Base-by-base conservation (phyloP, 2,113 vertebrate genomes). In the Grus americana region DNA sequence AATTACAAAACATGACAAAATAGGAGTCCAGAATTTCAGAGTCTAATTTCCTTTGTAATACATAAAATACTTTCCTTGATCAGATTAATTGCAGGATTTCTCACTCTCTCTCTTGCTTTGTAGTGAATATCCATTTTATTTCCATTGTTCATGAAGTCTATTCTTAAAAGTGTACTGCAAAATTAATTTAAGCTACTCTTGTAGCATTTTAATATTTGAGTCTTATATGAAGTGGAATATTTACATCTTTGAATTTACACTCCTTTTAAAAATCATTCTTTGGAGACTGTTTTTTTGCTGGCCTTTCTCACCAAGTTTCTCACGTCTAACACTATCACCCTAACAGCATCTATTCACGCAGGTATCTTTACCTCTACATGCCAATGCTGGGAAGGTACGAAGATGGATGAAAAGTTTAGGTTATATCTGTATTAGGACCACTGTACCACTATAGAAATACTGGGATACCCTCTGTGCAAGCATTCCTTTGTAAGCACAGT, bases 401-500 rank as follows among this genome's bases (percentile, higher is more conserved):
- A 5, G n/a, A 29, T 15, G 17, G 61, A 4, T 65, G n/a, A n/a
- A 23, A 42, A 34, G 13, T 47, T 24, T 9, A 38, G 62, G 59
- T 24, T 72, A 0, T 34, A 0, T 14, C 34, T 54, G 18, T 55
- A 1, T 3, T 46, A 46, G n/a, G 34, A 61, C 32, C 74, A 14
- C 46, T 34, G 44, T 12, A 30, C 19, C 58, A 12, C 46, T 86
- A 1, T 0, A 44, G 83, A 67, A 79, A 32, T 18, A 29, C 0
- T 40, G 55, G 26, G 30, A 58, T 15, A 19, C 5, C 14, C 57
- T 67, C 20, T 1, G 5, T 59, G 67, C 38, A 50, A 68, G 57
- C 4, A 2, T 42, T 54, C 29, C 3, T 0, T 18, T 63, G 1
- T 8, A 18, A 49, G 52, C 4, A 9, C 22, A 58, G 29, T 14